These are phyloP conservation scores for Enteromius trimaculatus DNA, from an alignment of 2,797 vertebrate species.

Conservation along the genomic window DNA sequence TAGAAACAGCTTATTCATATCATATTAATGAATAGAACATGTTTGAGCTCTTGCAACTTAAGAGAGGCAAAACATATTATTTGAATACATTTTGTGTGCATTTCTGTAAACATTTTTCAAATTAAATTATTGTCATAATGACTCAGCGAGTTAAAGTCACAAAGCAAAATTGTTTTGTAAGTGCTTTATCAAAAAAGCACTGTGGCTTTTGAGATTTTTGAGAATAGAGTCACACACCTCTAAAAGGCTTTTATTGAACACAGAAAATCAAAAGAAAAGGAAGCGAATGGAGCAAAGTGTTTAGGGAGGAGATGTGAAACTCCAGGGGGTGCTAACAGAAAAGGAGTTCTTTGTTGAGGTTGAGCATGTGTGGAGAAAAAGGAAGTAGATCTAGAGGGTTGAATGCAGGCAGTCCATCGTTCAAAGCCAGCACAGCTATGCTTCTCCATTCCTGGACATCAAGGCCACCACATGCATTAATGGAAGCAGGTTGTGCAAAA, in stretches of 20 bases:
- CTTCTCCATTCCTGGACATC: conserved; percentile 36
- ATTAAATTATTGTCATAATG: background rate
- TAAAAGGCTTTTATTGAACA: background rate
- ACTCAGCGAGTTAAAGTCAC: background rate
- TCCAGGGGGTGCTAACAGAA: conserved; percentile 23
- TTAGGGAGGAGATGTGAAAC: conserved; percentile 27
- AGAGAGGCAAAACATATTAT: background rate
- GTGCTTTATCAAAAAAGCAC: background rate
- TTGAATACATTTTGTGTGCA: background rate
- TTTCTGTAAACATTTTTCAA: background rate
- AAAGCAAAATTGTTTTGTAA: background rate
- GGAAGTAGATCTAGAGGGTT: conserved; percentile 28
- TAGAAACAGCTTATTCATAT: background rate
- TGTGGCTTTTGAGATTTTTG: background rate
- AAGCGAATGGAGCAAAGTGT: background rate
- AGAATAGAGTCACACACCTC: background rate
- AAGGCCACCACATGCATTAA: conserved; percentile 31
- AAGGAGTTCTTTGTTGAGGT: conserved; percentile 6
- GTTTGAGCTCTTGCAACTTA: background rate
- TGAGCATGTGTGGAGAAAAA: background rate
- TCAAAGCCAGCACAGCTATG: conserved; percentile 24
- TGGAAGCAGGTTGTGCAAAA: conserved; percentile 32
- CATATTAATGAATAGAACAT: background rate
- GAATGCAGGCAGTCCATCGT: conserved; percentile 34
- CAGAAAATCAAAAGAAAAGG: background rate